A percentile compares a stretch with the other conserved stretches of the same genome.
These are phyloP conservation scores for Lepisosteus oculatus DNA, from an alignment of 2,113 vertebrate genomes.

Conservation along the genomic window DNA sequence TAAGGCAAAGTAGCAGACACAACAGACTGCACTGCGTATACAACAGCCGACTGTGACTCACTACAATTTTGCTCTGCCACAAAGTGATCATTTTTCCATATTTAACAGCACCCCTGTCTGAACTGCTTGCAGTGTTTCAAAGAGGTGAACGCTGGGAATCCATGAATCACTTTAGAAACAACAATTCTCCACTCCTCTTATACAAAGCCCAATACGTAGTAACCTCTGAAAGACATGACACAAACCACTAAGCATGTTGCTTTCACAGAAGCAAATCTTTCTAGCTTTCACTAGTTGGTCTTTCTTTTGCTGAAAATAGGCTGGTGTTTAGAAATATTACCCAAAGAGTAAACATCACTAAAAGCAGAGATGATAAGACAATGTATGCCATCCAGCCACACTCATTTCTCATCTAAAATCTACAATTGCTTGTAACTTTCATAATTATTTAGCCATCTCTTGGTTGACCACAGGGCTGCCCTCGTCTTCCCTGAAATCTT, in stretches of 20 bases:
- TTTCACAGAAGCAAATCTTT: constrained; percentile 17
- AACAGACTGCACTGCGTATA: background rate
- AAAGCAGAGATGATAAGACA: no score
- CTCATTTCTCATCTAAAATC: no score
- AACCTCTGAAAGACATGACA: constrained; percentile 42
- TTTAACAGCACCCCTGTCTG: background rate
- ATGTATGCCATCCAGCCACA: no score
- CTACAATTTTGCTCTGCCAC: constrained; percentile 3
- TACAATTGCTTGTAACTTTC: no score
- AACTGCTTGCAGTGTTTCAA: constrained; percentile 2
- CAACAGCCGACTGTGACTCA: constrained; percentile 14
- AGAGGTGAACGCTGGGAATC: constrained; percentile 17
- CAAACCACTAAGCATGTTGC: constrained; percentile 5
- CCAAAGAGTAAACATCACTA: no score
- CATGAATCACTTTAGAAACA: constrained; percentile 42
- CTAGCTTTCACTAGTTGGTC: constrained; percentile 16
- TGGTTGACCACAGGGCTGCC: no score
- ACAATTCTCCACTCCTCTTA: constrained; percentile 12
- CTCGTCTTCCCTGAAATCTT: no score
- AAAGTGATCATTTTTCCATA: constrained; percentile 18
- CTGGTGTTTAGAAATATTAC: background rate
- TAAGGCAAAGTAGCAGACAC: no score
- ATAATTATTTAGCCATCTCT: no score
- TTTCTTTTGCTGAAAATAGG: constrained; percentile 23
- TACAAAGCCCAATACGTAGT: constrained; percentile 21